Evolutionary conservation across 2,888 invertebrate genomes (phyloP).

Genomic region (Dicranocentrus wangi): DNA sequence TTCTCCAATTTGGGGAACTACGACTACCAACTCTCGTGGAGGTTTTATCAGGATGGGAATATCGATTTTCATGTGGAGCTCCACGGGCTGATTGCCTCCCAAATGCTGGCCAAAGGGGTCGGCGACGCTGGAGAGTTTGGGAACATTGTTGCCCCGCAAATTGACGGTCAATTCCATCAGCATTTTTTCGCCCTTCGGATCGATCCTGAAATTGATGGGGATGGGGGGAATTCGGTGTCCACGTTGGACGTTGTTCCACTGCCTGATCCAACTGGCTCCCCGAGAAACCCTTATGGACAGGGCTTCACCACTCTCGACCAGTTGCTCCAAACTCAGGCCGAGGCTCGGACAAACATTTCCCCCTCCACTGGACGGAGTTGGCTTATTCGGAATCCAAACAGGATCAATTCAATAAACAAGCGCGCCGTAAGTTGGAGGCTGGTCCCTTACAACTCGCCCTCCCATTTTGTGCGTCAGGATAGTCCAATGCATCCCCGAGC

Average conservation of each 20-base stretch:
- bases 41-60: slow-evolving; percentile 49
- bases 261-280: slow-evolving; percentile 24
- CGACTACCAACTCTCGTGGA: slow-evolving; percentile 55
- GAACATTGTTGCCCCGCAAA: slow-evolving; percentile 19
- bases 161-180: slow-evolving; percentile 52
- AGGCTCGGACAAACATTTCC: slow-evolving; percentile 48
- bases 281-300: slow-evolving; percentile 58
- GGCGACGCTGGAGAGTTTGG: slow-evolving; percentile 32
- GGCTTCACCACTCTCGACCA: slow-evolving; percentile 47
- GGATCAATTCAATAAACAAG: slow-evolving; percentile 36
- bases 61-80: slow-evolving; percentile 51
- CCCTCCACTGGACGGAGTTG: slow-evolving; percentile 44
- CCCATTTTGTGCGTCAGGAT: slow-evolving; percentile 29
- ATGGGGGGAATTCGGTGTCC: slow-evolving; percentile 36
- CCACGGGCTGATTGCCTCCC: slow-evolving; percentile 24
- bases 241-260: slow-evolving; percentile 42
- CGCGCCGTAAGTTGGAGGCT: slow-evolving; percentile 63
- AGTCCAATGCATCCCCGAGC: slow-evolving; percentile 45
- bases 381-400: slow-evolving; percentile 42
- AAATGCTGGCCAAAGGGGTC: slow-evolving; percentile 24
- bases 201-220: slow-evolving; percentile 53
- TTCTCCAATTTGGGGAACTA: slow-evolving; percentile 44
- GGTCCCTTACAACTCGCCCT: slow-evolving; percentile 33
- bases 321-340: slow-evolving; percentile 10
- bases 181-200: slow-evolving; percentile 42